Percentiles rank a stretch among this genome's conserved stretches.
These are phyloP conservation scores for Thymelicus sylvestris DNA, from an alignment of 2,888 invertebrate genomes.

Conservation along the genomic window DNA sequence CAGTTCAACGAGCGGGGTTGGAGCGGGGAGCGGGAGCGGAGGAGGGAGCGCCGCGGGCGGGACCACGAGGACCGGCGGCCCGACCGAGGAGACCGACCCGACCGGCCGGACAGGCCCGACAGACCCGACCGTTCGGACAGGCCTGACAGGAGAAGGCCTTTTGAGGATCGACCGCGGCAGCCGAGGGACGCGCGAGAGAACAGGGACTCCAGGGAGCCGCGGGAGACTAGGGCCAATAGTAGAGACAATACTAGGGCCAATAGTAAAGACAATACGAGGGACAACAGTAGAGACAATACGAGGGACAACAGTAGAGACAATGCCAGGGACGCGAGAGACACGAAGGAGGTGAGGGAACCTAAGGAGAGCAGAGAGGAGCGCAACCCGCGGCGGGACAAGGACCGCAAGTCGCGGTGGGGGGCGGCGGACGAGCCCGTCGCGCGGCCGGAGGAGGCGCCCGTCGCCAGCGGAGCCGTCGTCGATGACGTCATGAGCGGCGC, in stretches of 20 bases:
- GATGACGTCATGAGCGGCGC: conserved; percentile 29
- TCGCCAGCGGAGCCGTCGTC: not conserved
- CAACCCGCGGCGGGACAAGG: conserved; percentile 61
- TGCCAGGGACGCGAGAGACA: not conserved
- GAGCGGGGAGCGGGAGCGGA: conserved; percentile 64
- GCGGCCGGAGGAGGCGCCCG: conserved; percentile 20
- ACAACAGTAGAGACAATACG: conserved; percentile 9
- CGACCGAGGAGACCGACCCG: conserved; percentile 57
- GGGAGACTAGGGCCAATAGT: conserved; percentile 3
- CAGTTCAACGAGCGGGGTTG: conserved; percentile 67
- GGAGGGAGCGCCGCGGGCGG: conserved; percentile 46
- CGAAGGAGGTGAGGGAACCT: conserved; percentile 3
- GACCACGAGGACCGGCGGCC: conserved; percentile 61
- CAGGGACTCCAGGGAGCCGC: conserved; percentile 8
- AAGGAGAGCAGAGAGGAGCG: conserved; percentile 49
- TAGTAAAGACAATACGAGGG: not conserved
- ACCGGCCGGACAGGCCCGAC: conserved; percentile 57
- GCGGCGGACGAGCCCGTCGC: conserved; percentile 60
- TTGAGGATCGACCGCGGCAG: conserved; percentile 32
- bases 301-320: conserved; percentile 1
- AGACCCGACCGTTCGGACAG: conserved; percentile 44
- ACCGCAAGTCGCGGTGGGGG: conserved; percentile 78
- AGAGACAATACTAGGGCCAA: conserved; percentile 6
- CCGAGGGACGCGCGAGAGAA: conserved; percentile 30
- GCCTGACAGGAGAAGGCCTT: conserved; percentile 48